These are phyloP conservation scores for Hycleus cichorii DNA, from an alignment of 1,140 invertebrate species.

Conservation along the genomic window DNA sequence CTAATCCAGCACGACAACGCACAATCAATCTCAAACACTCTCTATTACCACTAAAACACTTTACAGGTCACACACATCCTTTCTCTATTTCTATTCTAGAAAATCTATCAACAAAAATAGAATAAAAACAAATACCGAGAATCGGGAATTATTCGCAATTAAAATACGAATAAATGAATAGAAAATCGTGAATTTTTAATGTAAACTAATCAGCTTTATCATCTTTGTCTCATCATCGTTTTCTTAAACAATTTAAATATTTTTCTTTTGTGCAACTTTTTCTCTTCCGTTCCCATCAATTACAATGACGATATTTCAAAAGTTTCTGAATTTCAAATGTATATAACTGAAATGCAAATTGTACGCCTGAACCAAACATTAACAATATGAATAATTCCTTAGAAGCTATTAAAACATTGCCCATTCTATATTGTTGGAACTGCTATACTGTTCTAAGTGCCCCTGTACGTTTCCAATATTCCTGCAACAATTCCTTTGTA, in stretches of 20 bases:
- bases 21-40: constrained; percentile 20
- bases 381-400: constrained; percentile 5
- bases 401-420: constrained; percentile 3
- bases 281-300: neutral
- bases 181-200: too few relatives aligned
- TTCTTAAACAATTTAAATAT: constrained; percentile 1
- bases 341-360: neutral
- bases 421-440: neutral
- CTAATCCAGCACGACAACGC: constrained; percentile 26
- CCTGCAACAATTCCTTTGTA: neutral
- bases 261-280: neutral
- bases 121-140: neutral
- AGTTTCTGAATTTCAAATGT: neutral
- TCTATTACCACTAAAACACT: constrained; percentile 5
- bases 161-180: neutral
- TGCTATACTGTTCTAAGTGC: neutral
- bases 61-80: constrained; percentile 9
- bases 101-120: neutral
- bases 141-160: neutral
- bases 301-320: constrained; percentile 5
- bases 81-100: neutral
- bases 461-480: neutral
- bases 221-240: neutral
- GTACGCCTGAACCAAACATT: constrained; percentile 7
- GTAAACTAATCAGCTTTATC: too few relatives aligned